Evolutionary conservation across 2,888 invertebrate genomes (phyloP).

Genomic region (Horisme vitalbata): DNA sequence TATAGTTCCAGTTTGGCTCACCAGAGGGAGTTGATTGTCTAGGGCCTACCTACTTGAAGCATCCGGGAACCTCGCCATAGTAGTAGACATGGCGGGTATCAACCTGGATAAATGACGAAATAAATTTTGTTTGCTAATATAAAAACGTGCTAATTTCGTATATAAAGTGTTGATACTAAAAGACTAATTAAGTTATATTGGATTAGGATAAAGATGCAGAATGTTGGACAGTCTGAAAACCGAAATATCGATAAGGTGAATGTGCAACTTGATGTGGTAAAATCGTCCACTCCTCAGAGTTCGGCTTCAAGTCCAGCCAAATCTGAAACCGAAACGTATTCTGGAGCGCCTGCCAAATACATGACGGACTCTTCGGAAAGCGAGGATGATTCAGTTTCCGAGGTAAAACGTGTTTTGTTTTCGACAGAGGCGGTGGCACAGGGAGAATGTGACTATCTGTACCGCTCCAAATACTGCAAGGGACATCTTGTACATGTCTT

Average conservation of each 20-base stretch:
- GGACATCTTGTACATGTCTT: conserved; percentile 85
- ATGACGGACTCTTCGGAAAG: conserved; percentile 97
- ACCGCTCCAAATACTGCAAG: conserved; percentile 85
- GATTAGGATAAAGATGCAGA: conserved; percentile 93
- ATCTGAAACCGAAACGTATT: conserved; percentile 94
- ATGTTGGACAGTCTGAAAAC: conserved; percentile 94
- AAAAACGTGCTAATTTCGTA: conserved; percentile 81
- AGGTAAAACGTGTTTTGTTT: conserved; percentile 89
- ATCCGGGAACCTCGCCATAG: conserved; percentile 88
- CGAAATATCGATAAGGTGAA: conserved; percentile 91
- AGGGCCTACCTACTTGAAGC: conserved; percentile 84
- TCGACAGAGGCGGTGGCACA: conserved; percentile 79
- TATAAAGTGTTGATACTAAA: conserved; percentile 80
- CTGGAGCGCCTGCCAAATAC: conserved; percentile 92
- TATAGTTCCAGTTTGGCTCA: conserved; percentile 60
- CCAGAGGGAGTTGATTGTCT: conserved; percentile 80
- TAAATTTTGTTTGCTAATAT: conserved; percentile 82
- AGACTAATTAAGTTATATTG: conserved; percentile 81
- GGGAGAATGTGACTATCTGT: conserved; percentile 81
- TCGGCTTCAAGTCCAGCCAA: conserved; percentile 91
- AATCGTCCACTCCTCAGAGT: conserved; percentile 92
- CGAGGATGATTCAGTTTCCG: conserved; percentile 97
- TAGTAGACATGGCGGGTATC: conserved; percentile 91
- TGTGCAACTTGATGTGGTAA: conserved; percentile 87
- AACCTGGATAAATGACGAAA: conserved; percentile 86